Evolutionary conservation across 2,113 vertebrate species (phyloP), one percentile per base, ranked within the genome.

Genomic region (Beaufortia kweichowensis): DNA sequence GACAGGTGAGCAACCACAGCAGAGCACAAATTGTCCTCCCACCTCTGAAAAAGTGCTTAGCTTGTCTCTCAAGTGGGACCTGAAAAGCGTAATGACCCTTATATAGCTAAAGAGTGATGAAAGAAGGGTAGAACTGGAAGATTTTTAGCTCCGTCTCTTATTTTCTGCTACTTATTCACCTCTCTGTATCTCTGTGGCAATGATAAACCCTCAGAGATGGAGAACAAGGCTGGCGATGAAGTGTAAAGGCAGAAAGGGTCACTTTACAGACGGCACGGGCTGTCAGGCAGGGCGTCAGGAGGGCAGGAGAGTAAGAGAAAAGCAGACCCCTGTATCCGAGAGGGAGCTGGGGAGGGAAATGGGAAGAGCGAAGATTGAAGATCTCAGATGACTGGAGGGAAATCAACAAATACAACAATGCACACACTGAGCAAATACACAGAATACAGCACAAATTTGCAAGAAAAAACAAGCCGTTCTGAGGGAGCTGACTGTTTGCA

Each of bases 1-100:
- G 77, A 75, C 75, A 76, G 80, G 80, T 79, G 70, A 84, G 82
- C 79, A 70, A 79, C 80, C 78, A 81, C 78, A 84, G 82, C 71
- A 53, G 64, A 84, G 76, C 84, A 82, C 84, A 85, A 85, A 85
- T 84, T 84, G 82, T 84, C 80, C 78, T 82, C 65, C 74, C 78
- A 81, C 72, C 71, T 80, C 82, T 77, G 67, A 84, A 39, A 85
- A 82, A 82, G 77, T 80, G 82, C 78, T 80, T 83, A 75, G 61
- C 78, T 80, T 73, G 75, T 80, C 83, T 82, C 75, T n/a, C 78
- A 76, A 75, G 60, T 69, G 75, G 59, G 70, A 50, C 64, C 79
- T 75, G 76, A 75, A 76, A 79, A 68, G 81, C 69, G 77, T 78
- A 81, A 78, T 80, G 68, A 62, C 70, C 76, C 55, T 83, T 79